A percentile compares a stretch with the other conserved stretches of the same genome.
Evolutionary conservation across 2,797 vertebrate species (phyloP).

Genomic region (Centropyge bicolor): DNA sequence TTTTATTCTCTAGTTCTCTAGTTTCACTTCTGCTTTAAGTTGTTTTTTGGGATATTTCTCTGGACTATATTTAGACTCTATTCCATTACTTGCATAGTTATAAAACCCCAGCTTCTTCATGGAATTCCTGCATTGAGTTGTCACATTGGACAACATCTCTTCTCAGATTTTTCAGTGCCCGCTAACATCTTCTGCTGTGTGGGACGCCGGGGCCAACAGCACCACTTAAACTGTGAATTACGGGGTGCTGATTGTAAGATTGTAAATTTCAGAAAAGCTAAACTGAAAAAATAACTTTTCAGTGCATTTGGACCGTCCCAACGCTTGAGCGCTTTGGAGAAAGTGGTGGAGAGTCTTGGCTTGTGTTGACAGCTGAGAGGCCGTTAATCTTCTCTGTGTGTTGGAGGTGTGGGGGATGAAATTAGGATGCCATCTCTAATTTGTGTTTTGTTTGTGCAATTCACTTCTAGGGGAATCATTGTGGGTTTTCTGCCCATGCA

Average conservation of each 20-base stretch:
- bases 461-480: constrained; percentile 28
- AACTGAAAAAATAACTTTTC: constrained; percentile 4
- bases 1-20: background rate
- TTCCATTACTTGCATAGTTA: background rate
- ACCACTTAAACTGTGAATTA: background rate
- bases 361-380: constrained; percentile 46
- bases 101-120: background rate
- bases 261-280: constrained; percentile 20
- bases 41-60: background rate
- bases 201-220: background rate
- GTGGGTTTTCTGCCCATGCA: constrained; percentile 60
- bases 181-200: background rate
- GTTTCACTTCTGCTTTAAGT: constrained; percentile 2
- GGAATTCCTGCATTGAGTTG: background rate
- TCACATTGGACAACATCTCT: background rate
- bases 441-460: constrained; percentile 61
- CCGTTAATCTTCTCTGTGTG: constrained; percentile 26
- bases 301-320: background rate
- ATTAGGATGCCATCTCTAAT: constrained; percentile 53
- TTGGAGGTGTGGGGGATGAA: constrained; percentile 52
- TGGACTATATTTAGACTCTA: background rate
- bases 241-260: background rate
- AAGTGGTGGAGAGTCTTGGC: constrained; percentile 2
- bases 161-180: constrained; percentile 1
- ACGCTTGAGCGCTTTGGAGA: constrained; percentile 10